Percentiles rank a stretch among this genome's conserved stretches.
Evolutionary conservation across 2,113 vertebrate genomes (phyloP).

Genomic region (Paramisgurnus dabryanus): DNA sequence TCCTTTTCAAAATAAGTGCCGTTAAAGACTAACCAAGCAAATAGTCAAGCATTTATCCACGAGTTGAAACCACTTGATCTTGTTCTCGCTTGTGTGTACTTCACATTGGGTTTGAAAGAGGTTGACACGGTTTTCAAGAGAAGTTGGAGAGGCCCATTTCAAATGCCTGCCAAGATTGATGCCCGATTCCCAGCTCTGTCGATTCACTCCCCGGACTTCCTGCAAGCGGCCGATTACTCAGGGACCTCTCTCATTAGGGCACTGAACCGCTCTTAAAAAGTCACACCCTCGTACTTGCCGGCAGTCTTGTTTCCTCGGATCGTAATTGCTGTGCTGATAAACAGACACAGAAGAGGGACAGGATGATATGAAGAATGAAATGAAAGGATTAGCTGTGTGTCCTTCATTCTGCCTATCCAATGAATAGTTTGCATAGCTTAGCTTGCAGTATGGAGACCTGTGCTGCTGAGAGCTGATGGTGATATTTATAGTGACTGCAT

Average conservation of each 20-base stretch:
- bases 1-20: slow-evolving; percentile 35
- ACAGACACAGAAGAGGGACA: slow-evolving; percentile 1
- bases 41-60: slow-evolving; percentile 12
- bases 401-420: not conserved
- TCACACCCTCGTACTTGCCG: slow-evolving; percentile 29
- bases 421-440: slow-evolving; percentile 21
- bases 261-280: slow-evolving; percentile 37
- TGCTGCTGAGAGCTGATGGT: not conserved
- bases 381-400: not conserved
- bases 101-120: slow-evolving; percentile 68
- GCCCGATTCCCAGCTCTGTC: slow-evolving; percentile 73
- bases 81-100: slow-evolving; percentile 52
- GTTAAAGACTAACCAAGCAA: slow-evolving; percentile 32
- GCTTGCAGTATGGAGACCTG: not conserved
- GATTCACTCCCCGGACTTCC: slow-evolving; percentile 70
- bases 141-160: slow-evolving; percentile 68
- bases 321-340: slow-evolving; percentile 49
- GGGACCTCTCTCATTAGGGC: slow-evolving; percentile 25
- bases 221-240: slow-evolving; percentile 43
- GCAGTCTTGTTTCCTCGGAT: slow-evolving; percentile 30
- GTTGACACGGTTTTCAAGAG: slow-evolving; percentile 68
- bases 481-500: slow-evolving; percentile 34
- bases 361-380: not conserved
- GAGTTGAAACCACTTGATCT: not conserved
- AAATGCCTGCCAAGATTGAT: slow-evolving; percentile 75